A percentile compares a stretch with the other conserved stretches of the same genome.
Conservation (phyloP, 2,113 vertebrate genomes). For the Ploceus nigricollis region DNA sequence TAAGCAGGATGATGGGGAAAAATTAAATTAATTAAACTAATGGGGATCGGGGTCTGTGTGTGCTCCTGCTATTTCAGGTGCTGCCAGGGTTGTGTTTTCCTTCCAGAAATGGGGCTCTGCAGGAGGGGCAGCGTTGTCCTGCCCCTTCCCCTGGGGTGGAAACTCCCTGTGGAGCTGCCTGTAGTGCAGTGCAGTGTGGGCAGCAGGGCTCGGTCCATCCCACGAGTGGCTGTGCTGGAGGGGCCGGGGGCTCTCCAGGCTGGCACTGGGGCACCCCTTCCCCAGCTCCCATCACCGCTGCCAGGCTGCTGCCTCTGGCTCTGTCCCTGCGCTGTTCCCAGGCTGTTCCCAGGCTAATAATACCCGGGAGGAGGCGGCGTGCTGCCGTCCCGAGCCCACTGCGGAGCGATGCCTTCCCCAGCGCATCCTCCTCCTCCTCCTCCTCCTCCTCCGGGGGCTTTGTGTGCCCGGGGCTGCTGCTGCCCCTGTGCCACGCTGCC, state of each 20-base stretch:
- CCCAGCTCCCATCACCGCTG: fast-evolving
- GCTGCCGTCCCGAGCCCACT: neutral
- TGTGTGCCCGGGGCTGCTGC: neutral
- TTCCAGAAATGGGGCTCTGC: neutral
- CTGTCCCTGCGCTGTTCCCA: neutral
- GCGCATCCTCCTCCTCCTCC: neutral
- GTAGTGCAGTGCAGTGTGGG: fast-evolving
- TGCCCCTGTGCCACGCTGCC: fast-evolving
- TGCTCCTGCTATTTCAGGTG: neutral
- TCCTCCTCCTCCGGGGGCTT: neutral
- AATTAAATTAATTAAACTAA: neutral
- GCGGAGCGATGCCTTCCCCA: neutral
- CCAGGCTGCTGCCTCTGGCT: neutral
- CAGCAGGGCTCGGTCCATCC: fast-evolving
- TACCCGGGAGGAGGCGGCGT: neutral
- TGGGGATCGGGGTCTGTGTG: neutral
- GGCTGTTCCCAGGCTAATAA: neutral
- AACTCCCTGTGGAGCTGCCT: neutral
- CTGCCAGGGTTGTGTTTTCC: neutral
- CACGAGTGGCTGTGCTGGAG: fast-evolving
- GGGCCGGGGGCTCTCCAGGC: fast-evolving
- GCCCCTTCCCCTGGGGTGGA: fast-evolving
- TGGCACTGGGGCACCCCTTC: neutral
- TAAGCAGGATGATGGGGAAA: neutral
- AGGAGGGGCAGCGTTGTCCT: fast-evolving